A percentile compares a stretch with the other conserved stretches of the same genome.
phyloP scores from a whole-genome alignment of 2,797 vertebrate genomes.

The Rhynchonycteris naso region DNA sequence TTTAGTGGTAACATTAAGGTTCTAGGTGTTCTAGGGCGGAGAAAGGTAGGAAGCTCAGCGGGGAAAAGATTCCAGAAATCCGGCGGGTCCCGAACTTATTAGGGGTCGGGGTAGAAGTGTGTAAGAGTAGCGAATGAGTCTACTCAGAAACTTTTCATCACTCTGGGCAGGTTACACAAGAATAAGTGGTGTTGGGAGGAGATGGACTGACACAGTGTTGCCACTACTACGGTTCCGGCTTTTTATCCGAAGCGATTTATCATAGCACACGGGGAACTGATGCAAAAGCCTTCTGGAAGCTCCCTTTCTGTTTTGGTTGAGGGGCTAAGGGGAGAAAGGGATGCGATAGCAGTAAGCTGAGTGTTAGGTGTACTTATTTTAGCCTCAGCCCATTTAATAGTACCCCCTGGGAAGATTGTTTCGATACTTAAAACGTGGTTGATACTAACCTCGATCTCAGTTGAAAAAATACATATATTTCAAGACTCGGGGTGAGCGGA shows the following conservation, averaged over 20 bases:
- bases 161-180: constrained; percentile 40
- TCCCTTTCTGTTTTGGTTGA: background rate
- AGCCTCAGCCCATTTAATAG: background rate
- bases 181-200: constrained; percentile 9
- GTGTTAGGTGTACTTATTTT: constrained; percentile 22
- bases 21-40: background rate
- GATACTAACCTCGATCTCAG: background rate
- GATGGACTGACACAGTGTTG: constrained; percentile 45
- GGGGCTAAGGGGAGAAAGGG: background rate
- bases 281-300: constrained; percentile 59
- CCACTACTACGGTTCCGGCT: constrained; percentile 33
- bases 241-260: constrained; percentile 31
- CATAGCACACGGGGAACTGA: constrained; percentile 51
- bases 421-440: background rate
- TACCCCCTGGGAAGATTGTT: background rate
- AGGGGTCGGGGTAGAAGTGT: background rate
- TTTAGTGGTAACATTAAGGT: background rate
- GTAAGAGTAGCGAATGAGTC: background rate
- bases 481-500: background rate
- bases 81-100: background rate
- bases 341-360: background rate
- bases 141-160: background rate
- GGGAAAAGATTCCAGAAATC: background rate
- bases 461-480: background rate
- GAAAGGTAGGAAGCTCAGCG: background rate